These are phyloP conservation scores for Adoxophyes honmai DNA, from an alignment of 1,140 invertebrate genomes.

Conservation along the genomic window DNA sequence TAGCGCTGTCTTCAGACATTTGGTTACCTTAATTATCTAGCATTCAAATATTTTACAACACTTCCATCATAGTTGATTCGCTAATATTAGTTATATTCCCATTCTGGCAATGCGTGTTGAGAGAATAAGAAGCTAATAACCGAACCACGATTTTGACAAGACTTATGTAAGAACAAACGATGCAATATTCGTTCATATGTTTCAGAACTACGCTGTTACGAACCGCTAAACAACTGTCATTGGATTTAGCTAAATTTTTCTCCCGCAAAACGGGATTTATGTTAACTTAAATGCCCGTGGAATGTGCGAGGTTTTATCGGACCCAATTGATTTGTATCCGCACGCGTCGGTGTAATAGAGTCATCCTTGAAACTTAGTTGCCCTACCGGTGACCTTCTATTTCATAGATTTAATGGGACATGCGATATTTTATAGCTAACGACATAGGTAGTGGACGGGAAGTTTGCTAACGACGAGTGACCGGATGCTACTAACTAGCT, in stretches of 20 bases:
- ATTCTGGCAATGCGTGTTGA: no score
- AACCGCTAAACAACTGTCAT: no score
- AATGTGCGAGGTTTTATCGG: neutral
- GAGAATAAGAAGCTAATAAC: no score
- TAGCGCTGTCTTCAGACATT: no score
- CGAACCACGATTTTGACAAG: no score
- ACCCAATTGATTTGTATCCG: neutral
- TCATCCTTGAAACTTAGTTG: neutral
- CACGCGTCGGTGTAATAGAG: neutral
- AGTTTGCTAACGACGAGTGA: conserved; percentile 14
- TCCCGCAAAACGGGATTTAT: neutral
- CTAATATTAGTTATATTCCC: no score
- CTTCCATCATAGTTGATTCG: no score
- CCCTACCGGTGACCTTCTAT: neutral
- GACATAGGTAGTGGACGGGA: neutral
- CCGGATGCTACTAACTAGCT: conserved; percentile 12
- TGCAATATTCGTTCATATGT: no score
- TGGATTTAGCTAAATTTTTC: neutral
- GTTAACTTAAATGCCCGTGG: neutral
- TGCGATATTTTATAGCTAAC: conserved; percentile 5
- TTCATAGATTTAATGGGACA: neutral
- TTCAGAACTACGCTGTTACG: no score
- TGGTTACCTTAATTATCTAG: no score
- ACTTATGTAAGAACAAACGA: no score
- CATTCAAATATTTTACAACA: no score